phyloP scores from a whole-genome alignment of 2,888 invertebrate genomes.

The Stenodema calcarata region DNA sequence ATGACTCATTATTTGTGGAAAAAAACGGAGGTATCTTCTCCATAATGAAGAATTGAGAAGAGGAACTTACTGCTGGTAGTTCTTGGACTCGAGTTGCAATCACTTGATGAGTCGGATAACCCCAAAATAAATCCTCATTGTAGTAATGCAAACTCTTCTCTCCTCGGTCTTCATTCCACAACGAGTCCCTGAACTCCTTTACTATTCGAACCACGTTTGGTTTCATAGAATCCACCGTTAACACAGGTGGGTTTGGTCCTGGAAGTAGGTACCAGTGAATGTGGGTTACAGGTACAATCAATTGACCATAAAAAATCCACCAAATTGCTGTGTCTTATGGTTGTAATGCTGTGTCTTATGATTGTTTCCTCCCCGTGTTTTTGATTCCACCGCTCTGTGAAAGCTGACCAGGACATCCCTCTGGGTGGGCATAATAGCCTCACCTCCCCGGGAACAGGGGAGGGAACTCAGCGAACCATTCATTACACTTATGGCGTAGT shows the following conservation, averaged over 20 bases:
- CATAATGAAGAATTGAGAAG: not conserved
- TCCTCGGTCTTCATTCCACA: conserved; percentile 28
- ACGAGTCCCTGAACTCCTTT: conserved; percentile 21
- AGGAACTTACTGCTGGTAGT: not conserved
- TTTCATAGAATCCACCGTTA: not conserved
- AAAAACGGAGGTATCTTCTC: not conserved
- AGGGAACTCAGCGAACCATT: no score
- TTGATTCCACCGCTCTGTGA: no score
- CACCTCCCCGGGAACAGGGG: no score
- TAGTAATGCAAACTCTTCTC: conserved; percentile 24
- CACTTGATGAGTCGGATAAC: conserved; percentile 13
- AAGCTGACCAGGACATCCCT: no score
- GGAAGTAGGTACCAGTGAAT: not conserved
- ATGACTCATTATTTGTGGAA: not conserved
- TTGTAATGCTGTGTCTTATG: no score
- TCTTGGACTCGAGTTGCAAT: not conserved
- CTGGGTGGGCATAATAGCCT: no score
- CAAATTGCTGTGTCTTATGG: no score
- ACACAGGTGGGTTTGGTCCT: not conserved
- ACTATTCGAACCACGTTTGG: conserved; percentile 12
- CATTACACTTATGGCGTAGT: no score
- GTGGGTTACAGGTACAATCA: no score
- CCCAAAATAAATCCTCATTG: conserved; percentile 26
- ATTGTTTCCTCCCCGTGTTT: no score
- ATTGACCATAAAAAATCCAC: no score